Evolutionary conservation across 2,113 vertebrate genomes (phyloP).

Genomic region (Pteruthius melanotis): DNA sequence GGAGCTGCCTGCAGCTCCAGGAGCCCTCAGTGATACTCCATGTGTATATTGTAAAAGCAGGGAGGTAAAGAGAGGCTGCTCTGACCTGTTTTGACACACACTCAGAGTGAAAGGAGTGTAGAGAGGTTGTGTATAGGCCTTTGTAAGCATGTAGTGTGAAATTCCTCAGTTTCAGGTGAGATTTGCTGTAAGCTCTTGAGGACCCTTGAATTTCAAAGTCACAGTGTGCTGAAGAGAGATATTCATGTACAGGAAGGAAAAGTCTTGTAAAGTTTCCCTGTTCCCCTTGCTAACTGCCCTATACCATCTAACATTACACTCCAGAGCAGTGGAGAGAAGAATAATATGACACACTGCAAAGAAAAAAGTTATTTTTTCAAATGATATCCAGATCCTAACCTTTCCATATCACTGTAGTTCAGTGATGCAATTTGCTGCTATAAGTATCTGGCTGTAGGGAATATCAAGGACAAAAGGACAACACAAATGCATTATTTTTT

Average conservation of each 20-base stretch:
- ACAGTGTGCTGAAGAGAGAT: background rate
- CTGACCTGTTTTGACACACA: background rate
- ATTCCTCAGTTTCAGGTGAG: slow-evolving; percentile 40
- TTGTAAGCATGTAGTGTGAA: slow-evolving; percentile 16
- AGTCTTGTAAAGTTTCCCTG: background rate
- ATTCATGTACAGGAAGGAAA: background rate
- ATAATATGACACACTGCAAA: background rate
- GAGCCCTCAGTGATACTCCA: background rate
- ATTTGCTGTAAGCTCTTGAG: slow-evolving; percentile 2
- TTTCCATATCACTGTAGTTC: background rate
- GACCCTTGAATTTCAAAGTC: slow-evolving; percentile 31
- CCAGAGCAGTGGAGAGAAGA: background rate
- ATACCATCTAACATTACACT: background rate
- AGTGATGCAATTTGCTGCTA: background rate
- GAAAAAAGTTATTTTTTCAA: background rate
- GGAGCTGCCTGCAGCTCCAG: background rate
- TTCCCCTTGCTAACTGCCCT: background rate
- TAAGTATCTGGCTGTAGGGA: background rate
- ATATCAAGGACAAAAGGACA: slow-evolving; percentile 10
- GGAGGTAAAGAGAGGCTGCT: background rate
- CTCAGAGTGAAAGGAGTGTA: background rate
- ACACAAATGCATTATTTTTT: slow-evolving; percentile 7
- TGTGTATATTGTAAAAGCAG: background rate
- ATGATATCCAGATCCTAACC: background rate
- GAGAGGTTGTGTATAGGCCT: background rate